Conservation (phyloP, 1,140 invertebrate genomes). For the Diabrotica undecimpunctata region DNA sequence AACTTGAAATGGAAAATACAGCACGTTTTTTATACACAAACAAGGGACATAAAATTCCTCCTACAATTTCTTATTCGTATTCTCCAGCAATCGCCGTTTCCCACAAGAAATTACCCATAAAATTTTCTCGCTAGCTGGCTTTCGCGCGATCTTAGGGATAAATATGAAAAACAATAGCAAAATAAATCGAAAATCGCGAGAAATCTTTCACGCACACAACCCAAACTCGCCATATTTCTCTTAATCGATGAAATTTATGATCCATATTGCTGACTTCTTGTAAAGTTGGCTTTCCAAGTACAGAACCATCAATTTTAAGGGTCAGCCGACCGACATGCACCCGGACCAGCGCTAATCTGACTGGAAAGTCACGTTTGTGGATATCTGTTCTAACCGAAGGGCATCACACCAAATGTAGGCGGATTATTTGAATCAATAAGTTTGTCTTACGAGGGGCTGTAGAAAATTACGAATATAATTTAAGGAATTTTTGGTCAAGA, state of each 20-base stretch:
- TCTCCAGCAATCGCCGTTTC: neutral
- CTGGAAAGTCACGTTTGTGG: conserved; percentile 11
- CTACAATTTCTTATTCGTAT: neutral
- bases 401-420: neutral
- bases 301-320: conserved; percentile 18
- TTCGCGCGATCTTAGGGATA: neutral
- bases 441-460: neutral
- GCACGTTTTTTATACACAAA: too few species aligned
- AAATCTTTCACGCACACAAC: neutral
- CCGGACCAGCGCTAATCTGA: conserved; percentile 13
- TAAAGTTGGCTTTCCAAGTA: conserved; percentile 12
- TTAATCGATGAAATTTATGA: conserved; percentile 13
- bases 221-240: conserved; percentile 4
- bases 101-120: neutral
- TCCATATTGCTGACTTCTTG: conserved; percentile 19
- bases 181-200: neutral
- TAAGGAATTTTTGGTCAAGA: too few species aligned
- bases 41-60: too few species aligned
- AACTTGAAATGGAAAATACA: too few species aligned
- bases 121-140: neutral
- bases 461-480: too few species aligned
- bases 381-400: conserved; percentile 9
- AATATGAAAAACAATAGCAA: neutral
- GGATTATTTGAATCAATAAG: conserved; percentile 16
- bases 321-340: conserved; percentile 14